Conservation (phyloP, 2,113 vertebrate species). For the Tauraco erythrolophus region DNA sequence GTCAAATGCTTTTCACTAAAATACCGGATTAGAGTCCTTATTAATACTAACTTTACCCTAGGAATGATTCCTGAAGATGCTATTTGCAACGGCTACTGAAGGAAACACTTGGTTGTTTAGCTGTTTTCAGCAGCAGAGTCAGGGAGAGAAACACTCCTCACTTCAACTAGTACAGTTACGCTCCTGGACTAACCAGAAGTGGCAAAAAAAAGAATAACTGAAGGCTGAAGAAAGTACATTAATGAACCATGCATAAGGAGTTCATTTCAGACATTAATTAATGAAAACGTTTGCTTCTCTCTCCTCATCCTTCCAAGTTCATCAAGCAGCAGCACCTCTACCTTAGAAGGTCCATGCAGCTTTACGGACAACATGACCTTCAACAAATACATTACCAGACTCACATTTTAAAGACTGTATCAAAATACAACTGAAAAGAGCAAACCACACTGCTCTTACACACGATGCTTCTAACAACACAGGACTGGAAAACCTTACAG, state of each 20-base stretch:
- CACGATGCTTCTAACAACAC: fast-evolving
- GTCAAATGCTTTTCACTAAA: fast-evolving
- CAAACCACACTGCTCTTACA: background rate
- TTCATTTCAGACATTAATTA: background rate
- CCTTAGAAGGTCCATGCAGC: background rate
- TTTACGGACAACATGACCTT: background rate
- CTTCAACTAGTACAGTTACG: background rate
- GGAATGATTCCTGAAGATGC: background rate
- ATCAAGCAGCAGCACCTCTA: background rate
- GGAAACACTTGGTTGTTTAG: background rate
- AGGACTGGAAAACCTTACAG: background rate
- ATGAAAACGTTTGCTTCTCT: background rate
- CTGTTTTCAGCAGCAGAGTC: background rate
- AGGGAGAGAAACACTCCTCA: background rate
- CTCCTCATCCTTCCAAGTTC: background rate
- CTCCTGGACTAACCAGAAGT: background rate
- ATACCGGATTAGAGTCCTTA: background rate
- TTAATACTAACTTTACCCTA: background rate
- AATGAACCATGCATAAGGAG: background rate
- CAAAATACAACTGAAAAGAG: background rate
- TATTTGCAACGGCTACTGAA: background rate
- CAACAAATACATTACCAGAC: fast-evolving
- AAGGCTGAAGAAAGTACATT: background rate
- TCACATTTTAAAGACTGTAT: background rate
- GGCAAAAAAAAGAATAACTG: background rate